Base-by-base conservation (phyloP, 2,888 invertebrate genomes). In the Mystacides longicornis region DNA sequence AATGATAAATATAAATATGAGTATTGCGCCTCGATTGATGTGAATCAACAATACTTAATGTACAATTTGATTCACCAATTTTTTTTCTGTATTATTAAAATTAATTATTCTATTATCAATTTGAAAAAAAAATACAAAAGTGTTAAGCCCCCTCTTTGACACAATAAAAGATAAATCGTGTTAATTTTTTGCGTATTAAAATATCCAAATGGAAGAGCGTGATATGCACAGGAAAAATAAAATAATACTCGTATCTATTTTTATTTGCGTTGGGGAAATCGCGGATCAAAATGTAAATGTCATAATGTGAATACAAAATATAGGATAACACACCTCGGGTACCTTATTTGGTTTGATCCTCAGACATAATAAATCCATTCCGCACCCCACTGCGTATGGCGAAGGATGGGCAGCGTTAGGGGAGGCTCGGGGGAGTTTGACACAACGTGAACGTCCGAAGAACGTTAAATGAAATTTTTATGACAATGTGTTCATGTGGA, bases 311-410 rank as follows among this genome's bases (percentile, higher is more conserved):
- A 48, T 48, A 48, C 48, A 48, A 48, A 48, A 48, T 48, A 48
- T 23, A 48, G 23, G 48, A 48, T 48, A 48, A 48, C 48, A 48
- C 48, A 48, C 48, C 48, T 48, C 48, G 22, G 31, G 53, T 43
- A 27, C 48, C 53, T 53, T 48, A 53, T 53, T 53, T 53, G 48
- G 23, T 48, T 53, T 53, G 53, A 53, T 53, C 53, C 47, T 31
- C 33, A 53, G 53, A 48, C 53, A 53, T 53, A 53, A 53, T 53
- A 53, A 53, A 53, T 53, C 53, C 53, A 48, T 53, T 53, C 47
- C 20, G 19, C 22, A 47, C 37, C 53, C 23, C 48, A 20, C 37
- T 23, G 19, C 18, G 45, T 31, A 14, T 14, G 37, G 11, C 46
- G 23, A 3, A 16, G 9, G 46, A 21, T 4, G 7, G 46, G 20